Evolutionary conservation across 2,797 vertebrate genomes (phyloP).

Genomic region (Sternotherus odoratus): DNA sequence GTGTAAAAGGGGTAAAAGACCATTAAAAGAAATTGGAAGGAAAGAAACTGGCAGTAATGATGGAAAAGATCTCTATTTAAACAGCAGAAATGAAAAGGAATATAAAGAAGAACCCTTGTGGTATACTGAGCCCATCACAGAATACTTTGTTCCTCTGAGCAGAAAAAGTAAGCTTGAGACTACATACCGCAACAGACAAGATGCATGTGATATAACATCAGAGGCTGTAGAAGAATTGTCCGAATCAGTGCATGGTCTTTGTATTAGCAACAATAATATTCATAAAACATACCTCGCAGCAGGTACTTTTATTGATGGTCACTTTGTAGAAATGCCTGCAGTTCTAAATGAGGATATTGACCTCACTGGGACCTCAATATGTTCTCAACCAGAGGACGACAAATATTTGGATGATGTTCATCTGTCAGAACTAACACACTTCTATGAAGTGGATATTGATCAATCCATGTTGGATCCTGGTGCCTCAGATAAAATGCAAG

Average conservation of each 20-base stretch:
- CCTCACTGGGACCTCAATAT: constrained; percentile 92
- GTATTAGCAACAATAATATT: constrained; percentile 89
- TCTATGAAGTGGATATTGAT: constrained; percentile 99
- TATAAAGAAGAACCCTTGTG: constrained; percentile 98
- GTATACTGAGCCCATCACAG: constrained; percentile 98
- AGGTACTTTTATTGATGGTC: constrained; percentile 97
- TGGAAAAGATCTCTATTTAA: constrained; percentile 84
- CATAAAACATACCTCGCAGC: constrained; percentile 95
- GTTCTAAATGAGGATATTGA: constrained; percentile 90
- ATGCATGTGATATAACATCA: constrained; percentile 82
- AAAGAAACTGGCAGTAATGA: constrained; percentile 87
- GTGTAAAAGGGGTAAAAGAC: constrained; percentile 92
- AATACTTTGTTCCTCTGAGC: constrained; percentile 95
- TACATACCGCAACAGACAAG: constrained; percentile 91
- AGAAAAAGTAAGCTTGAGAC: constrained; percentile 98
- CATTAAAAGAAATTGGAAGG: constrained; percentile 88
- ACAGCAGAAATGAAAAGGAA: constrained; percentile 89
- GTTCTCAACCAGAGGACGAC: constrained; percentile 95
- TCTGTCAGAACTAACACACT: constrained; percentile 98
- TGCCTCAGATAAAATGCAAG: constrained; percentile 98
- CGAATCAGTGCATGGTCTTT: constrained; percentile 92
- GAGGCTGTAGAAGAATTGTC: constrained; percentile 87
- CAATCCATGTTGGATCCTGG: constrained; percentile 99
- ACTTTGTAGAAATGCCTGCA: constrained; percentile 96
- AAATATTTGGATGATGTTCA: constrained; percentile 98